Evolutionary conservation across 1,140 invertebrate species (phyloP).

Genomic region (Zaprionus inermis): DNA sequence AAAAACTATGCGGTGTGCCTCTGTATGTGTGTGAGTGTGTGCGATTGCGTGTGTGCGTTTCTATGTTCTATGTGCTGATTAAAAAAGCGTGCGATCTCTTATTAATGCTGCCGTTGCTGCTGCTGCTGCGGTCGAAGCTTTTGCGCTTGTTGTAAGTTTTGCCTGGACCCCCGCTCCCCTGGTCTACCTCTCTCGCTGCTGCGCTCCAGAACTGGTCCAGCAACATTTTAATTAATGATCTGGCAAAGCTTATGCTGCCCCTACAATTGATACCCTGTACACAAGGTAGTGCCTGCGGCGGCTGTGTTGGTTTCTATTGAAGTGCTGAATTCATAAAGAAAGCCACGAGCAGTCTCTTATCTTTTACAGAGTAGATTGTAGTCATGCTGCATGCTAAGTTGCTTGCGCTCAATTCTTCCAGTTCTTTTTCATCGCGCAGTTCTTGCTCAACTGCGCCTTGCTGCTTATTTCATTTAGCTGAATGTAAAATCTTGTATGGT

Average conservation of each 20-base stretch:
- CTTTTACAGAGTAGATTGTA: constrained; percentile 16
- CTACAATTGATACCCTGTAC: constrained; percentile 38
- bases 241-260: constrained; percentile 48
- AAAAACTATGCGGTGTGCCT: constrained; percentile 1
- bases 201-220: constrained; percentile 71
- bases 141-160: constrained; percentile 50
- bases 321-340: no score
- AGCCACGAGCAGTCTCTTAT: no score
- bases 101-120: constrained; percentile 34
- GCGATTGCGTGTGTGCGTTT: constrained; percentile 27
- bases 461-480: constrained; percentile 14
- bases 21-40: constrained; percentile 21
- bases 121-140: constrained; percentile 34
- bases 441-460: constrained; percentile 34
- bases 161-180: constrained; percentile 28
- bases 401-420: background rate
- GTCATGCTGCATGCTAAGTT: no score
- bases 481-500: constrained; percentile 61
- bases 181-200: constrained; percentile 20
- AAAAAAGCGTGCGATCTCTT: constrained; percentile 66
- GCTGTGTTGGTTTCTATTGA: background rate
- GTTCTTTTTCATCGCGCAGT: constrained; percentile 23
- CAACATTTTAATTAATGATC: constrained; percentile 83
- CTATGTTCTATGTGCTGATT: constrained; percentile 60
- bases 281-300: background rate